Percentiles rank a stretch among this genome's conserved stretches.
Evolutionary conservation across 1,140 invertebrate species (phyloP).

Genomic region (Drosophila mojavensis): DNA sequence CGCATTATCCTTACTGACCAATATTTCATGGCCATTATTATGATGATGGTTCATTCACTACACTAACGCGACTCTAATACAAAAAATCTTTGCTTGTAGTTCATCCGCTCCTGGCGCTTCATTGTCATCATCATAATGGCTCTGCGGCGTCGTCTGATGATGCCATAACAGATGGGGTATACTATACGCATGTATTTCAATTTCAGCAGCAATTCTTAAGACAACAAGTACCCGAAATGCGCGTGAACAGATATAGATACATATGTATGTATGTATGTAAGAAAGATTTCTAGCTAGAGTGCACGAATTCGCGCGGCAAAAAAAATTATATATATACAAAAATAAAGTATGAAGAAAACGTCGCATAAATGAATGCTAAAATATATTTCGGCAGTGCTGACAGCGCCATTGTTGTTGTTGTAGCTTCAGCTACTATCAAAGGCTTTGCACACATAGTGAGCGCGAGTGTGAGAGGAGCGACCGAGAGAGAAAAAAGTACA

Average conservation of each 20-base stretch:
- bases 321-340: neutral
- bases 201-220: slow-evolving; percentile 48
- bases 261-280: slow-evolving; percentile 37
- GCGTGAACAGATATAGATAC: slow-evolving; percentile 44
- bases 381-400: slow-evolving; percentile 60
- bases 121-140: slow-evolving; percentile 31
- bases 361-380: slow-evolving; percentile 79
- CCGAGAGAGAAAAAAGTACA: slow-evolving; percentile 48
- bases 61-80: no score
- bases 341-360: slow-evolving; percentile 30
- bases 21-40: neutral
- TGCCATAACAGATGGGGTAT: slow-evolving; percentile 67
- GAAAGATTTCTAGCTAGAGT: slow-evolving; percentile 73
- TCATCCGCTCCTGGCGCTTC: slow-evolving; percentile 16
- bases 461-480: slow-evolving; percentile 19
- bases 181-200: slow-evolving; percentile 52
- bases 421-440: slow-evolving; percentile 70
- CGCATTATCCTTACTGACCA: neutral
- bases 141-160: slow-evolving; percentile 53
- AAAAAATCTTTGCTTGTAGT: neutral
- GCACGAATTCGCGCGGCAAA: slow-evolving; percentile 70
- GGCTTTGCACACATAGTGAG: slow-evolving; percentile 43
- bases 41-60: neutral
- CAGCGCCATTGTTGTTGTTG: slow-evolving; percentile 62
- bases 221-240: slow-evolving; percentile 63